Evolutionary conservation across 1,140 invertebrate genomes (phyloP).

Genomic region (Ooceraea biroi): DNA sequence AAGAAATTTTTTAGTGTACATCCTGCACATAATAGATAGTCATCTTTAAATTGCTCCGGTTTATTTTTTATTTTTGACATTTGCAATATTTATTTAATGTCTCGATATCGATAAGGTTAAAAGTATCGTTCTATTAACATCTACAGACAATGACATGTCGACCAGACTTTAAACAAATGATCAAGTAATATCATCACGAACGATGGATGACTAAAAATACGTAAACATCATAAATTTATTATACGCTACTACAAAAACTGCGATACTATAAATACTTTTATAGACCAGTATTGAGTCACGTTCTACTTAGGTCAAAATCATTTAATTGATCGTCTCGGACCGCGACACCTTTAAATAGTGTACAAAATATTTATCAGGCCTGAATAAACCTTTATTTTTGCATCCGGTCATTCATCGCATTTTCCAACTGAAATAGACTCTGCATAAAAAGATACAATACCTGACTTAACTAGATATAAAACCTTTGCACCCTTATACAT

Average conservation of each 20-base stretch:
- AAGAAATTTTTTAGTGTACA: too few relatives aligned
- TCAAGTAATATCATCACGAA: neutral
- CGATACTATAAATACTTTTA: constrained; percentile 4
- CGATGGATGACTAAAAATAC: neutral
- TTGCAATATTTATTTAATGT: neutral
- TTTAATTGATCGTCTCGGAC: too few relatives aligned
- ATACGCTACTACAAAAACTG: neutral
- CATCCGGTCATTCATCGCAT: neutral
- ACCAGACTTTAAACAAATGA: neutral
- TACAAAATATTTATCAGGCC: neutral
- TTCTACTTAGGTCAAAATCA: too few relatives aligned
- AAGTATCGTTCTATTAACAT: neutral
- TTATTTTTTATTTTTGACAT: neutral
- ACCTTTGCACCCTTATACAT: neutral
- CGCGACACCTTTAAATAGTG: neutral
- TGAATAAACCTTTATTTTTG: constrained; percentile 2
- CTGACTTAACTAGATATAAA: neutral
- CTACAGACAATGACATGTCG: neutral
- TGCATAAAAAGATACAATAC: neutral
- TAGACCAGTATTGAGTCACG: neutral
- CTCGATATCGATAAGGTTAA: neutral
- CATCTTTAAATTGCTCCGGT: neutral
- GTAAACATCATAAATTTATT: neutral
- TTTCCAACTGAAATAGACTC: neutral
- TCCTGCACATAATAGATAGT: too few relatives aligned